These are phyloP conservation scores for Mnemiopsis leidyi DNA, from an alignment of 37 sponge, comb jelly and placozoan genomes.

Conservation along the genomic window DNA sequence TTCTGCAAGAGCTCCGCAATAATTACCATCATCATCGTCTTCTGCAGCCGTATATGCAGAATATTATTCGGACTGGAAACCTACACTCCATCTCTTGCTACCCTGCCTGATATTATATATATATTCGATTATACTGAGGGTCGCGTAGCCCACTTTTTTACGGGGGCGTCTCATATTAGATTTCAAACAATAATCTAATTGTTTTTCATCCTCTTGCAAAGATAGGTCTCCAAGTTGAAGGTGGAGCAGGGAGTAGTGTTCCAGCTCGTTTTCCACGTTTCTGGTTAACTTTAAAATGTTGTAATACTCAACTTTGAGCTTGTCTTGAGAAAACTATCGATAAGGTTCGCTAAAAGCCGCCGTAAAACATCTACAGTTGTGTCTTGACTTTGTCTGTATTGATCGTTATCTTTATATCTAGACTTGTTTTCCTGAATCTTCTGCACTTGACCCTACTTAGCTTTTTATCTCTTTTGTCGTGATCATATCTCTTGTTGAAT, in stretches of 20 bases:
- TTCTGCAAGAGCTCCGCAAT: background rate
- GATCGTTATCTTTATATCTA: no score
- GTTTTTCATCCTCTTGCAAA: background rate
- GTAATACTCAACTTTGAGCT: no score
- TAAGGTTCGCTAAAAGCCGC: no score
- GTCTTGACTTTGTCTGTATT: no score
- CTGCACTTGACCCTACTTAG: no score
- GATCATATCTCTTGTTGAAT: no score
- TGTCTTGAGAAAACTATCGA: no score
- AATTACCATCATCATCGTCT: background rate
- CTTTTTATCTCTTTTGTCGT: no score
- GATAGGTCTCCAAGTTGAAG: background rate
- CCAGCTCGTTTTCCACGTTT: no score
- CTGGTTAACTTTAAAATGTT: no score
- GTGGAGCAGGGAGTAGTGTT: background rate
- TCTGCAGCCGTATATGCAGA: background rate
- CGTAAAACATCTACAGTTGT: no score
- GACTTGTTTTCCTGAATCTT: no score
- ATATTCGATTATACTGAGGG: background rate
- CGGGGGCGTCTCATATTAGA: background rate
- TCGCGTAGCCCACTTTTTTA: background rate
- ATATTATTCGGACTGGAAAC: background rate
- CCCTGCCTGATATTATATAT: background rate
- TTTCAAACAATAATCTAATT: background rate
- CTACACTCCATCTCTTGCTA: background rate